phyloP scores from a whole-genome alignment of 2,113 vertebrate species.

The Arothron firmamentum region DNA sequence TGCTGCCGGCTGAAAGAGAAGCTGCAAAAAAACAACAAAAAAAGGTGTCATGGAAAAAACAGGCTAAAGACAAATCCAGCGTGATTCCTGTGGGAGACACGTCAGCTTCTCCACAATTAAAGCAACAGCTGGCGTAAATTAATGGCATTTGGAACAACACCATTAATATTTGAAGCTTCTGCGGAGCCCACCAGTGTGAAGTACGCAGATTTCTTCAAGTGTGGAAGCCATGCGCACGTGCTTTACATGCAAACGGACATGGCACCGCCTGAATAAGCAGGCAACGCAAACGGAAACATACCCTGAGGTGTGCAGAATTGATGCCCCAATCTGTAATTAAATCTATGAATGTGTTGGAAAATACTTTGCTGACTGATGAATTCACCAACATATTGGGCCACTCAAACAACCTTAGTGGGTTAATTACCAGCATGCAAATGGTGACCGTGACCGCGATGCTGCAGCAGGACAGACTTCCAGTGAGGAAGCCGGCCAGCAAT shows the following conservation, averaged over 20 bases:
- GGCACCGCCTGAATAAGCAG: too few species aligned
- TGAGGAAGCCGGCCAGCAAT: neutral
- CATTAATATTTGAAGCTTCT: constrained; percentile 70
- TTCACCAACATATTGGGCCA: constrained; percentile 15
- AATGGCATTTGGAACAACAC: constrained; percentile 27
- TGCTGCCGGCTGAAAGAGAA: constrained; percentile 29
- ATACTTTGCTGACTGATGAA: neutral
- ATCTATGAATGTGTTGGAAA: neutral
- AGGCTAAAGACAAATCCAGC: neutral
- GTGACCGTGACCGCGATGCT: neutral
- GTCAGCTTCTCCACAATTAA: neutral
- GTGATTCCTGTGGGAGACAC: neutral
- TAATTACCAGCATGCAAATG: constrained; percentile 38
- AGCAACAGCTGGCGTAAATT: constrained; percentile 59
- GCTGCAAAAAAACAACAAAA: constrained; percentile 38
- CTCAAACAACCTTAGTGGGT: neutral
- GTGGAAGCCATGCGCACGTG: constrained; percentile 58
- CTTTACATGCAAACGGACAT: constrained; percentile 16
- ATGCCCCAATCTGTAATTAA: neutral
- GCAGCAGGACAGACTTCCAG: constrained; percentile 2
- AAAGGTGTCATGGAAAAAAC: constrained; percentile 23
- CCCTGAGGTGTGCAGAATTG: too few species aligned
- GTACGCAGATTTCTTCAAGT: constrained; percentile 66
- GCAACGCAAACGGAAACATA: too few species aligned
- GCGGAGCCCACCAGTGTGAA: constrained; percentile 63